phyloP scores from a whole-genome alignment of 2,888 invertebrate genomes.

The Argyra leucocephala region DNA sequence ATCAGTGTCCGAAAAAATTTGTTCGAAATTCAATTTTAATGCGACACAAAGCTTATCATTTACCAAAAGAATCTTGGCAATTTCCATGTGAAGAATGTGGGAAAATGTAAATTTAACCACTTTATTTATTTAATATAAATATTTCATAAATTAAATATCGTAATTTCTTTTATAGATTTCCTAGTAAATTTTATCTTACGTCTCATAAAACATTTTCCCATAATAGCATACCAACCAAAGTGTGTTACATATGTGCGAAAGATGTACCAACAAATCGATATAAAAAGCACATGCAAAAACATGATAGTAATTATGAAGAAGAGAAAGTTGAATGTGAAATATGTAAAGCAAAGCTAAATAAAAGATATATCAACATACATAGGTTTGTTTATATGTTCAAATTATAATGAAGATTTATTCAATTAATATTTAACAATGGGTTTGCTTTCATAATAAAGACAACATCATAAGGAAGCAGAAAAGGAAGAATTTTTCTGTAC shows the following conservation, averaged over 20 bases:
- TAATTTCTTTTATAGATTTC: conserved; percentile 29
- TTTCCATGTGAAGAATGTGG: conserved; percentile 21
- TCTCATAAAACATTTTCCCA: conserved; percentile 1
- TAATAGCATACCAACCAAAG: conserved; percentile 27
- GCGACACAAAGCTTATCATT: conserved; percentile 38
- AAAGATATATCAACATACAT: conserved; percentile 25
- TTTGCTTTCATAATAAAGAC: neutral
- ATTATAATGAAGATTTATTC: neutral
- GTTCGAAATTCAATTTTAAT: conserved; percentile 38
- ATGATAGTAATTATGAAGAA: conserved; percentile 32
- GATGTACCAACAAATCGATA: conserved; percentile 28
- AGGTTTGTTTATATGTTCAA: neutral
- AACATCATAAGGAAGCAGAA: neutral
- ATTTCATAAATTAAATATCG: neutral
- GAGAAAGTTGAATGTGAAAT: conserved; percentile 39
- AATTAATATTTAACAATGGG: no score
- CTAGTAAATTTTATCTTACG: conserved; percentile 23
- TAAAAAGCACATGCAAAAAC: conserved; percentile 36
- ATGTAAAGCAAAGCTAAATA: conserved; percentile 40
- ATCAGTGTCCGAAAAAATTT: conserved; percentile 37
- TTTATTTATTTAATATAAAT: neutral
- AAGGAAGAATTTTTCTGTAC: neutral
- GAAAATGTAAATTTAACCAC: conserved; percentile 19
- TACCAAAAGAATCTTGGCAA: conserved; percentile 28
- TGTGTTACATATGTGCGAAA: conserved; percentile 40